These are phyloP conservation scores for Sardina pilchardus DNA, from an alignment of 2,113 vertebrate genomes.

Conservation along the genomic window DNA sequence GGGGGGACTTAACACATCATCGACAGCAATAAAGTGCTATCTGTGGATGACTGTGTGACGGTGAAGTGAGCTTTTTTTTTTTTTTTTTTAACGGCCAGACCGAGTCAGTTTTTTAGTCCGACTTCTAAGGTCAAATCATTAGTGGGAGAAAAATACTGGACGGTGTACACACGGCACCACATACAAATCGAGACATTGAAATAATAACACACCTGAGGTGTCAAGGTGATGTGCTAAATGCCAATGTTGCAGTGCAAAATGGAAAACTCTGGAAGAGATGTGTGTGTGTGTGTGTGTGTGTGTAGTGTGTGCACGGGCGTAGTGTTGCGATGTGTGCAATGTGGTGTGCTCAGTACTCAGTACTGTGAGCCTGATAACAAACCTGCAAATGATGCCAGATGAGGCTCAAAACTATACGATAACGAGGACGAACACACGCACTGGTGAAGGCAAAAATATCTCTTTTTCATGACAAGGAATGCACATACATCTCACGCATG, in stretches of 20 bases:
- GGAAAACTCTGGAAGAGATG: background rate
- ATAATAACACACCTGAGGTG: too few species aligned
- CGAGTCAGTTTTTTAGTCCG: too few species aligned
- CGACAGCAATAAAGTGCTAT: background rate
- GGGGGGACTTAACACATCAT: background rate
- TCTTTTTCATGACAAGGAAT: background rate
- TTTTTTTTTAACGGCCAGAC: too few species aligned
- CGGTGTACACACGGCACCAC: too few species aligned
- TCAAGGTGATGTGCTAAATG: too few species aligned
- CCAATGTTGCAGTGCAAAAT: background rate
- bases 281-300: too few species aligned
- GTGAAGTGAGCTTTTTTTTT: background rate
- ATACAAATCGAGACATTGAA: too few species aligned
- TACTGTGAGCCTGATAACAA: background rate
- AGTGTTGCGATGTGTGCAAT: background rate
- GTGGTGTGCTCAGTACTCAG: background rate
- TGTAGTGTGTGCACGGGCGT: background rate
- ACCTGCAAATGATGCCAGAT: conserved; percentile 6
- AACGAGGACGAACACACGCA: background rate
- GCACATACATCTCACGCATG: too few species aligned
- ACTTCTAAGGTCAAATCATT: background rate
- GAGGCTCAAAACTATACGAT: background rate
- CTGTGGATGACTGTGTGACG: too few species aligned
- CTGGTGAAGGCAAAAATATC: background rate
- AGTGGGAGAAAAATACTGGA: background rate